A percentile compares a stretch with the other conserved stretches of the same genome.
phyloP scores from a whole-genome alignment of 2,113 vertebrate genomes.

The Myiopsitta monachus region DNA sequence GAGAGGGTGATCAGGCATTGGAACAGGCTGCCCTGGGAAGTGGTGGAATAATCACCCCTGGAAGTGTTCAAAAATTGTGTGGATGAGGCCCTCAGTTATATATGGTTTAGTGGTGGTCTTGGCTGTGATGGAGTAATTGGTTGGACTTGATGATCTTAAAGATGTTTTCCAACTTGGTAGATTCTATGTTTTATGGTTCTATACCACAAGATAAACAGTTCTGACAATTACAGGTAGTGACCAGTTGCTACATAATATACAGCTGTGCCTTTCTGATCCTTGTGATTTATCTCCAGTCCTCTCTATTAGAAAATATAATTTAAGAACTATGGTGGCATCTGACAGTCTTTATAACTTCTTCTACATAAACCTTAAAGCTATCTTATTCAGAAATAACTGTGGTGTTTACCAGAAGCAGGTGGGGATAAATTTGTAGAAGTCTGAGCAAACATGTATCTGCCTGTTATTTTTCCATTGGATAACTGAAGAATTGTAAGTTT shows the following conservation, averaged over 20 bases:
- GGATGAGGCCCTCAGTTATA: background rate
- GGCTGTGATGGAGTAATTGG: background rate
- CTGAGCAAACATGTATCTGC: background rate
- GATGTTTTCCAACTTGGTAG: too few relatives aligned
- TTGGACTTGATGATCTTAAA: background rate
- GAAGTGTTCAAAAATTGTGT: background rate
- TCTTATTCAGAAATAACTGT: background rate
- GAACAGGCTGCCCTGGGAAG: background rate
- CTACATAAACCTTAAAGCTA: background rate
- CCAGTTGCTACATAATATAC: background rate
- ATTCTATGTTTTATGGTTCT: too few relatives aligned
- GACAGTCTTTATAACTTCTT: background rate
- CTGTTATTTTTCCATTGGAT: background rate
- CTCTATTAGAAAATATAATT: background rate
- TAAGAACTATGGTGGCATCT: background rate
- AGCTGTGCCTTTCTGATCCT: background rate
- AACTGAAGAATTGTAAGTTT: background rate
- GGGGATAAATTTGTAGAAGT: background rate
- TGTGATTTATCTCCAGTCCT: background rate
- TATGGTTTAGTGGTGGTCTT: background rate
- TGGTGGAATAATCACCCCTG: background rate
- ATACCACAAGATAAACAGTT: too few relatives aligned
- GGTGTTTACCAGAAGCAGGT: background rate
- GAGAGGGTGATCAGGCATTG: background rate
- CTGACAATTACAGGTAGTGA: too few relatives aligned